These are phyloP conservation scores for Plotosus lineatus DNA, from an alignment of 2,113 vertebrate species.

Conservation along the genomic window DNA sequence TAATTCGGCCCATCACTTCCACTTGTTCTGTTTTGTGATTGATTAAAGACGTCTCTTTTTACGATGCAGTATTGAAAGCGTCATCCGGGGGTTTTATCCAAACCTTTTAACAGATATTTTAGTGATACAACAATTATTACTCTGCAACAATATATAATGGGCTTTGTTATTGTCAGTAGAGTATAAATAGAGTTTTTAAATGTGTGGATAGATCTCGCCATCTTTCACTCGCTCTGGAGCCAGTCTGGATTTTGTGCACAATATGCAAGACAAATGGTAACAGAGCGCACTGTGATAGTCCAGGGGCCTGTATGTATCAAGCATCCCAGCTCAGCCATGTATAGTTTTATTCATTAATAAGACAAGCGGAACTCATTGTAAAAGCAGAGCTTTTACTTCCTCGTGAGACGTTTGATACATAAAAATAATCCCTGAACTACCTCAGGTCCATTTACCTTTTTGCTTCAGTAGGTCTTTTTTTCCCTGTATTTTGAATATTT, in stretches of 20 bases:
- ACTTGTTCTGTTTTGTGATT: slow-evolving; percentile 38
- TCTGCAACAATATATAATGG: slow-evolving; percentile 36
- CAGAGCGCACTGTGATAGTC: slow-evolving; percentile 24
- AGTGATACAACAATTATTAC: slow-evolving; percentile 37
- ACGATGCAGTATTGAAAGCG: slow-evolving; percentile 41
- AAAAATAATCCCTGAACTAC: slow-evolving; percentile 31
- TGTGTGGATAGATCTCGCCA: slow-evolving; percentile 34
- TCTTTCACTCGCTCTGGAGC: slow-evolving; percentile 14
- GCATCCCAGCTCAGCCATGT: not conserved
- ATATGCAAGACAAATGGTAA: not conserved
- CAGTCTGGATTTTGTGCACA: not conserved
- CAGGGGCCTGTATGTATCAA: slow-evolving; percentile 3
- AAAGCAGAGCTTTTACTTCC: slow-evolving; percentile 5
- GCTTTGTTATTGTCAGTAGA: slow-evolving; percentile 43
- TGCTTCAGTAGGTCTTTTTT: not conserved
- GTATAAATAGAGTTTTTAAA: slow-evolving; percentile 31
- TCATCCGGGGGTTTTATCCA: slow-evolving; percentile 36
- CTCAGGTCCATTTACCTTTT: slow-evolving; percentile 12
- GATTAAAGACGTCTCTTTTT: slow-evolving; percentile 16
- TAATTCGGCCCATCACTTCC: slow-evolving; percentile 28
- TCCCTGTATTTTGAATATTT: slow-evolving; percentile 17
- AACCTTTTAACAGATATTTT: slow-evolving; percentile 41
- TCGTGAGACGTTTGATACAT: slow-evolving; percentile 5
- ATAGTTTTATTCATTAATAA: not conserved
- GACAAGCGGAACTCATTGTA: slow-evolving; percentile 24